A percentile compares a stretch with the other conserved stretches of the same genome.
phyloP scores from a whole-genome alignment of 2,888 invertebrate genomes.

The Dolichopus griseipennis region DNA sequence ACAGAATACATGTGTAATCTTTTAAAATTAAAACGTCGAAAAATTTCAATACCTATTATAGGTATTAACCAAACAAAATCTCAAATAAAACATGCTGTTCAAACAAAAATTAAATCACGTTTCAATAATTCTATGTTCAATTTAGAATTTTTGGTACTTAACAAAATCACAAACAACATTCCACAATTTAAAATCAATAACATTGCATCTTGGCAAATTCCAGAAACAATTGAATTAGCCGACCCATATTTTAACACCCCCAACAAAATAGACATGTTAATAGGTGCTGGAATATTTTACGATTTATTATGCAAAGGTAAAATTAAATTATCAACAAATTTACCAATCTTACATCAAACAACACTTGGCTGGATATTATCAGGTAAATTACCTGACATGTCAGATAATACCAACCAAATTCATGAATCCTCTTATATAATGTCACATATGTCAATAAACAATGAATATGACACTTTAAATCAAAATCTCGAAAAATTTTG shows the following conservation, averaged over 20 bases:
- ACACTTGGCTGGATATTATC: constrained; percentile 17
- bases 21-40: too few relatives aligned
- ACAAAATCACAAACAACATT: too few relatives aligned
- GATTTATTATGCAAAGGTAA: constrained; percentile 20
- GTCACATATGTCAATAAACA: not conserved
- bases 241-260: constrained; percentile 14
- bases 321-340: constrained; percentile 19
- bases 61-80: too few relatives aligned
- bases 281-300: constrained; percentile 19
- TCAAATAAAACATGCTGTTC: too few relatives aligned
- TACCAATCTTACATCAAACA: constrained; percentile 17
- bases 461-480: not conserved
- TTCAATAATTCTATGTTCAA: too few relatives aligned
- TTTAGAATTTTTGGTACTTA: too few relatives aligned
- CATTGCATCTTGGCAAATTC: constrained; percentile 14
- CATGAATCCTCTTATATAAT: not conserved
- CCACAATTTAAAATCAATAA: constrained; percentile 2
- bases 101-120: too few relatives aligned
- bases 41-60: too few relatives aligned
- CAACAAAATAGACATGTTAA: constrained; percentile 15
- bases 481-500: constrained; percentile 16
- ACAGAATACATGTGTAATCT: too few relatives aligned
- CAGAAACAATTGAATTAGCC: constrained; percentile 14
- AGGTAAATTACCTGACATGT: not conserved
- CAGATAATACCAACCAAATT: not conserved